Evolutionary conservation across 2,113 vertebrate species (phyloP).

Genomic region (Antennarius striatus): DNA sequence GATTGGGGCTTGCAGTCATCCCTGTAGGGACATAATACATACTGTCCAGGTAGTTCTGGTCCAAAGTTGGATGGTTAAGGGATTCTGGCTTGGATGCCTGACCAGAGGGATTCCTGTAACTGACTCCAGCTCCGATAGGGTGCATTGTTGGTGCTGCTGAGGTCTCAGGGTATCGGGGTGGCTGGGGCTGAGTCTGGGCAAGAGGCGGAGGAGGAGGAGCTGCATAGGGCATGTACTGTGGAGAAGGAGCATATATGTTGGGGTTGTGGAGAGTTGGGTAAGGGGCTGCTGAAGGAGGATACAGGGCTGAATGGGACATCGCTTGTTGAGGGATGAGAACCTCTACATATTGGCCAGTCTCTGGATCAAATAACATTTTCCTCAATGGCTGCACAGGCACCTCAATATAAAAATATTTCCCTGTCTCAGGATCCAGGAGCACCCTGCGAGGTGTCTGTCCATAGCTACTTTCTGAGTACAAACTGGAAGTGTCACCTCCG

Average conservation of each 20-base stretch:
- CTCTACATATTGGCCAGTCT: constrained; percentile 93
- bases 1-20: constrained; percentile 85
- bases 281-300: constrained; percentile 82
- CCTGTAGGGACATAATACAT: constrained; percentile 91
- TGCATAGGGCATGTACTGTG: constrained; percentile 82
- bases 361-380: constrained; percentile 91
- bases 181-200: constrained; percentile 63
- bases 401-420: constrained; percentile 93
- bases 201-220: constrained; percentile 78
- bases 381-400: constrained; percentile 86
- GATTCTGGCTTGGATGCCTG: constrained; percentile 75
- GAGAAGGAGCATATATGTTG: constrained; percentile 79
- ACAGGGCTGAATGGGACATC: constrained; percentile 81
- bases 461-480: constrained; percentile 76
- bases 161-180: constrained; percentile 74
- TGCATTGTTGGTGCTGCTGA: constrained; percentile 67
- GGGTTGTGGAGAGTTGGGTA: constrained; percentile 77
- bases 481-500: constrained; percentile 70
- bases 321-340: constrained; percentile 88
- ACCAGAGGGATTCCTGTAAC: constrained; percentile 68
- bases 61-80: constrained; percentile 78
- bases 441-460: constrained; percentile 80
- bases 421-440: constrained; percentile 90
- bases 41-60: constrained; percentile 86
- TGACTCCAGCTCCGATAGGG: constrained; percentile 64